Evolutionary conservation across 1,140 invertebrate species (phyloP).

Genomic region (Drosophila suzukii): DNA sequence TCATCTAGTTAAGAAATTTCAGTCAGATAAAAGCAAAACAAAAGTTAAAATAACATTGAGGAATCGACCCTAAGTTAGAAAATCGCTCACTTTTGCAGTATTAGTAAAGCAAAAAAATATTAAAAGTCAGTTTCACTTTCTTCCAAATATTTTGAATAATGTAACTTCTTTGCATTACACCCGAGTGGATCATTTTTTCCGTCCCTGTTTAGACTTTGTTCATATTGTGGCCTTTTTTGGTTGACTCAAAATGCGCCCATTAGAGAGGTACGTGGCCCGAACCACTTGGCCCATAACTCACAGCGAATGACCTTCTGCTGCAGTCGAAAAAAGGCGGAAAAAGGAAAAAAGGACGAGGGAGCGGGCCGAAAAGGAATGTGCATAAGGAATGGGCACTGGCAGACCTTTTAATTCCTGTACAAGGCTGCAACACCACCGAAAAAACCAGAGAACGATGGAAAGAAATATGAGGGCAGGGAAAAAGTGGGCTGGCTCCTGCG

Average conservation of each 20-base stretch:
- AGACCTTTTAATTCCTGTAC: conserved; percentile 70
- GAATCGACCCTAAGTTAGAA: too few relatives aligned
- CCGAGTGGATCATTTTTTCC: conserved; percentile 2
- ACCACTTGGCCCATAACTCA: conserved; percentile 71
- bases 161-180: background rate
- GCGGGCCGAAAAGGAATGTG: conserved; percentile 8
- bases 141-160: background rate
- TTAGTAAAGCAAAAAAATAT: too few relatives aligned
- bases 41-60: too few relatives aligned
- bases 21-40: too few relatives aligned
- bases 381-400: conserved; percentile 31
- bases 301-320: conserved; percentile 73
- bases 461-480: conserved; percentile 23
- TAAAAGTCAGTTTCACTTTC: background rate
- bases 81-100: too few relatives aligned
- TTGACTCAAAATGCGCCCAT: conserved; percentile 53
- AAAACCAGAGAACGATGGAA: conserved; percentile 42
- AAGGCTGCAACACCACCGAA: conserved; percentile 60
- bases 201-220: background rate
- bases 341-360: conserved; percentile 5
- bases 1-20: too few relatives aligned
- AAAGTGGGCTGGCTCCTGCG: conserved; percentile 32
- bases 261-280: conserved; percentile 55
- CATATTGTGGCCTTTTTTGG: conserved; percentile 18
- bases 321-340: conserved; percentile 37